phyloP scores from a whole-genome alignment of 1,140 invertebrate genomes.

The Euura saliciscinereae region DNA sequence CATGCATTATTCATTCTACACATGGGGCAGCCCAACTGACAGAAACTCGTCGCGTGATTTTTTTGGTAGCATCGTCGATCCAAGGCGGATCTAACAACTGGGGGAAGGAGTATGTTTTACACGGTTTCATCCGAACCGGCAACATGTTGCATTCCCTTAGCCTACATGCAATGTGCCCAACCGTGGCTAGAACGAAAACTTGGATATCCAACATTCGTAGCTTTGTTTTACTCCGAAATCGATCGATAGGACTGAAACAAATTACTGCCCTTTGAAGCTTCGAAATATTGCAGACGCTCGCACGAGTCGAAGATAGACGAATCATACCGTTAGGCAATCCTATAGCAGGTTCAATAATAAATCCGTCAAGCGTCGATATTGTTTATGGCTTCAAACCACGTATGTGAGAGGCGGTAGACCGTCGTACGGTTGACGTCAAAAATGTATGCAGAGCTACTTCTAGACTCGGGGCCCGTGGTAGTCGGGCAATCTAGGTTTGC shows the following conservation, averaged over 20 bases:
- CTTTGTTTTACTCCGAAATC: too few relatives aligned
- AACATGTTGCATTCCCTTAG: background rate
- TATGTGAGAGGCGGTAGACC: background rate
- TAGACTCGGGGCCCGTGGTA: background rate
- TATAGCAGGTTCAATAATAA: too few relatives aligned
- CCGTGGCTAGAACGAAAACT: too few relatives aligned
- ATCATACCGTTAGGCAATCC: too few relatives aligned
- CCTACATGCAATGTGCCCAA: too few relatives aligned
- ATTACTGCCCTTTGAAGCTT: too few relatives aligned
- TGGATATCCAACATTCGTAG: too few relatives aligned
- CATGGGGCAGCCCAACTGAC: too few relatives aligned
- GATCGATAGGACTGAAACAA: too few relatives aligned
- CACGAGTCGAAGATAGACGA: too few relatives aligned
- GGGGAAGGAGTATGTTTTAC: background rate
- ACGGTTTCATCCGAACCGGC: background rate
- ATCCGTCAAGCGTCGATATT: background rate
- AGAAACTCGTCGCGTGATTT: background rate
- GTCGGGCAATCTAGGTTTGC: background rate
- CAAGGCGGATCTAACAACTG: background rate
- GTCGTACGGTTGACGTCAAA: background rate
- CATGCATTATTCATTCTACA: too few relatives aligned
- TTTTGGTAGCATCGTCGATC: background rate
- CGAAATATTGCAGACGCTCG: too few relatives aligned
- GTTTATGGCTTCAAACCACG: background rate
- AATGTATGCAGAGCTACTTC: background rate